phyloP scores from a whole-genome alignment of 2,113 vertebrate species.

The Geococcyx californianus region DNA sequence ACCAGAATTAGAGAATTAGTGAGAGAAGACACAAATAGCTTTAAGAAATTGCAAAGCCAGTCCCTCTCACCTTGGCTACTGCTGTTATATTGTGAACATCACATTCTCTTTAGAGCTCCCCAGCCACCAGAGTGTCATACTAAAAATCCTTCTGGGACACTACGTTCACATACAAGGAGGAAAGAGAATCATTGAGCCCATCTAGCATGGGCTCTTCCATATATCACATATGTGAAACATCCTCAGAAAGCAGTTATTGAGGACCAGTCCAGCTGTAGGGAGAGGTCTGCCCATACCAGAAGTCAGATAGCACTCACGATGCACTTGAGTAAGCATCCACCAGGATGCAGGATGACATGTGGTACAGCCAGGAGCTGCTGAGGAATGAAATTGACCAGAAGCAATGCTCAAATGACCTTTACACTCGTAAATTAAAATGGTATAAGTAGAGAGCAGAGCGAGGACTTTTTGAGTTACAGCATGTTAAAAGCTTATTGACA shows the following conservation, averaged over 20 bases:
- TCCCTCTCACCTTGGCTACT: neutral
- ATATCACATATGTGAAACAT: fast-evolving
- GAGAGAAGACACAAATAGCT: neutral
- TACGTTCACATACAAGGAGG: too few relatives aligned
- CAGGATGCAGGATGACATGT: neutral
- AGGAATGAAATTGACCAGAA: neutral
- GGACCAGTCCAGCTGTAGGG: neutral
- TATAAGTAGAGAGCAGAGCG: neutral
- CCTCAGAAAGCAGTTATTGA: neutral
- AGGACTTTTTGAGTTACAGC: neutral
- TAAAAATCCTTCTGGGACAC: neutral
- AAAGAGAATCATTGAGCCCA: too few relatives aligned
- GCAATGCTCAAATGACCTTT: neutral
- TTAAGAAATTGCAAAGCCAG: neutral
- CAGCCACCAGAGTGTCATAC: fast-evolving
- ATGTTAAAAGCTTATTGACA: slow-evolving; percentile 1
- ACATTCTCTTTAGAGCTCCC: neutral
- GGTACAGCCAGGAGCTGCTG: neutral
- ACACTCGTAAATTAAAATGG: neutral
- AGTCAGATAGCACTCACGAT: neutral
- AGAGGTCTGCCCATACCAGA: neutral
- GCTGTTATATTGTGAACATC: fast-evolving
- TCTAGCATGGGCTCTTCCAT: fast-evolving
- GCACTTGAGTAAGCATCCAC: neutral
- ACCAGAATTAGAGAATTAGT: too few relatives aligned